phyloP scores from a whole-genome alignment of 35 echinoderm and acorn worm species.

The Acanthaster planci region DNA sequence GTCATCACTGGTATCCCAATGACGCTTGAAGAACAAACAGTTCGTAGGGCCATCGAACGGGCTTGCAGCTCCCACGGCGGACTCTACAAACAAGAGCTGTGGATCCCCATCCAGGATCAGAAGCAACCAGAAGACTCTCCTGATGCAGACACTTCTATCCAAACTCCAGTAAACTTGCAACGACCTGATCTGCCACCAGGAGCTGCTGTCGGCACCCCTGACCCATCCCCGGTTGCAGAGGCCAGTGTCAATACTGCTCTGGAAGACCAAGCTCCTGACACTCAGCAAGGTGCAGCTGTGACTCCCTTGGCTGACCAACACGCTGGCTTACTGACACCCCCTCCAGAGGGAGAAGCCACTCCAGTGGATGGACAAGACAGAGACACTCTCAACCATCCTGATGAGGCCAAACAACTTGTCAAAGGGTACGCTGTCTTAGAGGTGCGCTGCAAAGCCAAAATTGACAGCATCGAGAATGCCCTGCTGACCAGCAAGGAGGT shows the following conservation, averaged over 20 bases:
- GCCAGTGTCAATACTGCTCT: not conserved
- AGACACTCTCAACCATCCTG: conserved; percentile 1
- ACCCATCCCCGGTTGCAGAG: not conserved
- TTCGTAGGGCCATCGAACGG: conserved; percentile 52
- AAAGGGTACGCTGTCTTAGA: conserved; percentile 75
- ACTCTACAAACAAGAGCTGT: conserved; percentile 71
- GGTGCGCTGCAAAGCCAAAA: conserved; percentile 69
- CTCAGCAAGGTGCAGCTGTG: not conserved
- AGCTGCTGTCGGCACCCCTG: not conserved
- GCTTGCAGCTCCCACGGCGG: conserved; percentile 66
- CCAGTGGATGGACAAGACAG: not conserved
- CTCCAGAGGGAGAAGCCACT: not conserved
- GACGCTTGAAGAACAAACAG: conserved; percentile 56
- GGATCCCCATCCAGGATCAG: conserved; percentile 61
- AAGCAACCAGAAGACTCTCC: conserved; percentile 21
- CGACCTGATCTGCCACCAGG: not conserved
- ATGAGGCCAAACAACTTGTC: conserved; percentile 37
- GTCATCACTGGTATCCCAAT: conserved; percentile 71
- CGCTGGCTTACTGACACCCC: not conserved
- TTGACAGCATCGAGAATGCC: conserved; percentile 68
- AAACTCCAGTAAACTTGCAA: not conserved
- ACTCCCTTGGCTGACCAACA: not conserved
- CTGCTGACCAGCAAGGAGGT: conserved; percentile 61
- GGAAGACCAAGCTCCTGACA: not conserved
- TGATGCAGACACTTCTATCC: conserved; percentile 34